Conservation (phyloP, 2,797 vertebrate species). For the Perodicticus potto region DNA sequence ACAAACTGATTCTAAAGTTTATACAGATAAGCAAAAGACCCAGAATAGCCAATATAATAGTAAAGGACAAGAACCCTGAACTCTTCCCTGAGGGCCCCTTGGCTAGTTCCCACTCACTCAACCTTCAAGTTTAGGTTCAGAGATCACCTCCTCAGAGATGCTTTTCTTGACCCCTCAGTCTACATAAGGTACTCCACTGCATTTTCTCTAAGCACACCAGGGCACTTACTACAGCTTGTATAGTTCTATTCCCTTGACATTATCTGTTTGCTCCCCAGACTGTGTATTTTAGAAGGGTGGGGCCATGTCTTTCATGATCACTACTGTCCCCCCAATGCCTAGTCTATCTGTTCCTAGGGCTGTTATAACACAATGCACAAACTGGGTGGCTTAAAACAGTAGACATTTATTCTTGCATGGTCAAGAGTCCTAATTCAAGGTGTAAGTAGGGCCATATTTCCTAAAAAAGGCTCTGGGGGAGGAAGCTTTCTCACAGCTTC, state of each 20-base stretch:
- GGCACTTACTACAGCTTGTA: neutral
- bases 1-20: neutral
- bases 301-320: neutral
- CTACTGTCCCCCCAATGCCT: neutral
- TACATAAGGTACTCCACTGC: neutral
- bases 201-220: neutral
- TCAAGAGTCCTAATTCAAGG: neutral
- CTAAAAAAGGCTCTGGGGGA: neutral
- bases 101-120: neutral
- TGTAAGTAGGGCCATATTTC: neutral
- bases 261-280: neutral
- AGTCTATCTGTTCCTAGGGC: neutral
- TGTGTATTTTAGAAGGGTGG: neutral
- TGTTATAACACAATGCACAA: neutral
- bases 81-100: neutral
- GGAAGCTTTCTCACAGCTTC: neutral
- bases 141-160: neutral
- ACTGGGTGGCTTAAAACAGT: neutral
- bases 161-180: neutral
- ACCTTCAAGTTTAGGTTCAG: neutral
- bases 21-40: neutral
- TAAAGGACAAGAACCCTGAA: neutral
- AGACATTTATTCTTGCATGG: neutral
- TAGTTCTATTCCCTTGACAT: neutral
- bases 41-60: neutral